phyloP scores from a whole-genome alignment of 2,888 invertebrate genomes.

The Cheilosia soror region DNA sequence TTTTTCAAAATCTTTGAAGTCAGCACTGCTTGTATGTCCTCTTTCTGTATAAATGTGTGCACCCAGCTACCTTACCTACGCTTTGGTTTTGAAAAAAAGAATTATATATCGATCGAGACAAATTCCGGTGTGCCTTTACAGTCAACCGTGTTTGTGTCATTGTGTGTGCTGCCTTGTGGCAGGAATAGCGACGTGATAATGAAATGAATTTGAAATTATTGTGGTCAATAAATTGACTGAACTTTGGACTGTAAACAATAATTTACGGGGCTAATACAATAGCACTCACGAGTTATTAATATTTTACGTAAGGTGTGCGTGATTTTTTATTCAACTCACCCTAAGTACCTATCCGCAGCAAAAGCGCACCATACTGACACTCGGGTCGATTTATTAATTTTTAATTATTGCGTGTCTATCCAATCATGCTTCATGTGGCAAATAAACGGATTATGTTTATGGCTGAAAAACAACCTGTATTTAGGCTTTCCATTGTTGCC shows the following conservation, averaged over 20 bases:
- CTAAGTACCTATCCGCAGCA: neutral
- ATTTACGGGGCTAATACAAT: constrained; percentile 24
- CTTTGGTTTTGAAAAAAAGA: neutral
- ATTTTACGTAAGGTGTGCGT: constrained; percentile 20
- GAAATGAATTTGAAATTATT: constrained; percentile 19
- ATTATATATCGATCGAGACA: constrained; percentile 26
- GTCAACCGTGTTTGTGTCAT: too few species aligned
- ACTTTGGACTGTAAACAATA: constrained; percentile 37
- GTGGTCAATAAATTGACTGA: constrained; percentile 33
- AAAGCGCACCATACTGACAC: neutral
- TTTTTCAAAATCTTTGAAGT: too few species aligned
- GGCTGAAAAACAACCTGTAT: neutral
- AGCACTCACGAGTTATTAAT: constrained; percentile 10
- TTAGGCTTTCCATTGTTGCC: neutral
- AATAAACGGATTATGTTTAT: constrained; percentile 38
- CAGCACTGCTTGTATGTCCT: too few species aligned
- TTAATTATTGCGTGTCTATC: constrained; percentile 38
- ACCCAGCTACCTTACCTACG: too few species aligned
- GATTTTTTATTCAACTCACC: constrained; percentile 8
- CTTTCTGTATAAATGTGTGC: too few species aligned
- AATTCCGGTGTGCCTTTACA: too few species aligned
- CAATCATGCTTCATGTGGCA: constrained; percentile 19
- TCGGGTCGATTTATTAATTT: constrained; percentile 20
- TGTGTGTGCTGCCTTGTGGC: too few species aligned
- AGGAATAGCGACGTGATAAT: neutral